These are phyloP conservation scores for Marmota flaviventris DNA, from an alignment of 2,113 vertebrate genomes.

Conservation along the genomic window DNA sequence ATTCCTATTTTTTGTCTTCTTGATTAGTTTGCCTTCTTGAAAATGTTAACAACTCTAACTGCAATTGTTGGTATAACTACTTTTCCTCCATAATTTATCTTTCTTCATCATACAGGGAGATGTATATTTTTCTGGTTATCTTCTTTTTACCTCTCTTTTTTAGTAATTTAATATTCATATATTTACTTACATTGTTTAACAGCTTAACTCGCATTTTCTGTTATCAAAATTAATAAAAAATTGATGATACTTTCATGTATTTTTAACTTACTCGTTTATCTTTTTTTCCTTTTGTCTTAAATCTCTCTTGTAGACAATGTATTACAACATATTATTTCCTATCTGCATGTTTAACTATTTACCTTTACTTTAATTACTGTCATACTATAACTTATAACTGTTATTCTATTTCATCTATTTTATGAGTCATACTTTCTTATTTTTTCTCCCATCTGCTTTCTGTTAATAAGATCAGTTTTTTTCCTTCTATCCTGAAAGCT, in stretches of 20 bases:
- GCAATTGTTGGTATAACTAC: background rate
- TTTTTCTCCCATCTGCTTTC: background rate
- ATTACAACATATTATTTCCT: background rate
- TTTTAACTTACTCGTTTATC: background rate
- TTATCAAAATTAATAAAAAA: constrained; percentile 24
- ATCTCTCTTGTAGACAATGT: background rate
- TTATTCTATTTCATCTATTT: background rate
- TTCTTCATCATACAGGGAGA: background rate
- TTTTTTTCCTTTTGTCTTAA: background rate
- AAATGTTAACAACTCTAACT: background rate
- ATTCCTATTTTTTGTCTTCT: background rate
- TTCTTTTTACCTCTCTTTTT: background rate
- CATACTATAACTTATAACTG: background rate
- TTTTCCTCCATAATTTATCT: background rate
- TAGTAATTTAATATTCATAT: background rate
- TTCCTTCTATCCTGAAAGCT: background rate
- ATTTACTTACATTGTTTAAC: background rate
- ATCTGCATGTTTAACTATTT: background rate
- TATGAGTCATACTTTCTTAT: background rate
- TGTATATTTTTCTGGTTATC: background rate
- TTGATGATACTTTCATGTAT: background rate
- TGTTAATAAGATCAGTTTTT: background rate
- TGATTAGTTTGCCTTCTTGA: background rate
- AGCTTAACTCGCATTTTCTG: background rate
- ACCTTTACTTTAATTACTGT: background rate